Evolutionary conservation across 2,797 vertebrate species (phyloP), one percentile per base, ranked within the genome.

Genomic region (Tamandua tetradactyla): DNA sequence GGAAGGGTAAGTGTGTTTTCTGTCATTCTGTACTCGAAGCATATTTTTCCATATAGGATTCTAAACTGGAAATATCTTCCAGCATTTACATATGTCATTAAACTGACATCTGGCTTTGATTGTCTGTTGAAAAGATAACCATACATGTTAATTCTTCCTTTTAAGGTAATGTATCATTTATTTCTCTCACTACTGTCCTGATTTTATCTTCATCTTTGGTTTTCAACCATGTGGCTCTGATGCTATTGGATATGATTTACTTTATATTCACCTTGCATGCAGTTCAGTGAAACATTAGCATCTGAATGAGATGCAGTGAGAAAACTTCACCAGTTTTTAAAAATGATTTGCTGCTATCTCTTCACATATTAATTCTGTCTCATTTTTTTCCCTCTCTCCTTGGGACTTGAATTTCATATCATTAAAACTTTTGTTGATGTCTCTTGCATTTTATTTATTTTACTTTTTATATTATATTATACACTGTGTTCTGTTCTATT

Each of bases 181-280:
- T 40, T 59, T 68, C 78, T 82, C 49, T 64, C 8, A n/a, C 40
- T 93, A 75, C 13, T n/a, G 59, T 68, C 59, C 75, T 49, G 57
- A 35, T 83, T 75, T 83, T 68, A 40, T 83, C 47, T 66, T 66
- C 25, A 82, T n/a, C 59, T 75, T 88, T 93, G 30, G 80, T 74
- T 64, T 81, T 93, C 37, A 76, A 75, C 61, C 82, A 62, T 68
- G 87, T 93, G 25, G 49, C 22, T 88, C 20, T 59, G 37, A 88
- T 57, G 40, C 66, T 59, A 75, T 32, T 47, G 49, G 62, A 47
- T 47, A 47, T 47, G 32, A 0, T 59, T 66, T 88, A n/a, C 30
- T 93, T 20, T 68, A 32, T 47, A 88, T 75, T 82, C 82, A 47
- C n/a, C 61, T 15, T 74, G 59, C 37, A 82, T 14, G 27, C 13